Conservation (phyloP, 2,113 vertebrate species). For the Corythornis cristatus region DNA sequence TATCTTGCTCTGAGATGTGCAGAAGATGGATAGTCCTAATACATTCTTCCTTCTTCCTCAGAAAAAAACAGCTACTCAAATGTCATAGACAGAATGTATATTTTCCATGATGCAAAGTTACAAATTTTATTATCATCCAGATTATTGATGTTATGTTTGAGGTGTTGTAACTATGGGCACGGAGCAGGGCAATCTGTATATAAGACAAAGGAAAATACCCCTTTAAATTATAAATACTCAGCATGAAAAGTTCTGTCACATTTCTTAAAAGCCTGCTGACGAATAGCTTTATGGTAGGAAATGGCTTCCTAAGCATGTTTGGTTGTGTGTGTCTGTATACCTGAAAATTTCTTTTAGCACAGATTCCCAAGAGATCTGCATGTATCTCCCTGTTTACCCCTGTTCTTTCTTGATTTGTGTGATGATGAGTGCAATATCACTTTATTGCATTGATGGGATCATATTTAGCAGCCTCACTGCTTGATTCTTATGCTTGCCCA, state of each 20-base stretch:
- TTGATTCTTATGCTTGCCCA: slow-evolving; percentile 33
- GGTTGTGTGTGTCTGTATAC: slow-evolving; percentile 50
- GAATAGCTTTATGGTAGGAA: slow-evolving; percentile 62
- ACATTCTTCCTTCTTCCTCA: slow-evolving; percentile 61
- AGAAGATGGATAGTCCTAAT: slow-evolving; percentile 13
- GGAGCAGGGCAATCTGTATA: slow-evolving; percentile 21
- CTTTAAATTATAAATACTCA: slow-evolving; percentile 75
- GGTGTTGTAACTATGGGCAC: slow-evolving; percentile 30
- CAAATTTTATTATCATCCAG: slow-evolving; percentile 60
- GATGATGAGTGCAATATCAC: neutral
- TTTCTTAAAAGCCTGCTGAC: slow-evolving; percentile 72
- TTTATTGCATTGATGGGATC: slow-evolving; percentile 60
- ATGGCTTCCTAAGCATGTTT: slow-evolving; percentile 71
- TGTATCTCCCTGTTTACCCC: neutral
- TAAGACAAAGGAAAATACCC: slow-evolving; percentile 64
- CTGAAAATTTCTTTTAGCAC: slow-evolving; percentile 42
- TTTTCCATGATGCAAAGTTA: slow-evolving; percentile 58
- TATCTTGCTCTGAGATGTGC: slow-evolving; percentile 55
- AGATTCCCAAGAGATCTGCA: slow-evolving; percentile 13
- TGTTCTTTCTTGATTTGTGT: slow-evolving; percentile 34
- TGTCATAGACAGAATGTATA: slow-evolving; percentile 47
- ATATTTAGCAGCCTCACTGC: slow-evolving; percentile 46
- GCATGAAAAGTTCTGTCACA: slow-evolving; percentile 58
- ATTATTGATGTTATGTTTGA: slow-evolving; percentile 12
- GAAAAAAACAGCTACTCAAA: slow-evolving; percentile 46